phyloP scores from a whole-genome alignment of 92 coral and sea anemone genomes.

The Phenganax subtilis region DNA sequence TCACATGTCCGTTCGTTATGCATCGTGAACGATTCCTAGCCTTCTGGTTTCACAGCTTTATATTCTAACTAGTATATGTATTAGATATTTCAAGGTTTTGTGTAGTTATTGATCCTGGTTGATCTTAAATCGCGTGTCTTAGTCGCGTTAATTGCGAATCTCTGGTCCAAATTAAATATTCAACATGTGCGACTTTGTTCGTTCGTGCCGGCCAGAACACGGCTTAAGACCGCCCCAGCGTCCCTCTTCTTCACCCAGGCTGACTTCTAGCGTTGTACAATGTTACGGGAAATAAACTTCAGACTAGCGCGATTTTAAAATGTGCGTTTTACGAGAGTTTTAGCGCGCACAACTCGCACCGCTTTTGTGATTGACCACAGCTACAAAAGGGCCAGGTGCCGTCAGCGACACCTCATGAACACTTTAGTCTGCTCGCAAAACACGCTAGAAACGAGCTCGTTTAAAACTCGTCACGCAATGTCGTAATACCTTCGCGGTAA shows the following conservation, averaged over 20 bases:
- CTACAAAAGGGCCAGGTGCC: conserved; percentile 45
- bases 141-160: conserved; percentile 31
- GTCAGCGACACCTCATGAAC: conserved; percentile 19
- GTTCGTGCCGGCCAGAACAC: conserved; percentile 35
- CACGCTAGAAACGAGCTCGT: conserved; percentile 9
- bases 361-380: conserved; percentile 43
- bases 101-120: neutral
- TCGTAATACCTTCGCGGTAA: neutral
- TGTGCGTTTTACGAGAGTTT: conserved; percentile 7
- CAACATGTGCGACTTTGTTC: conserved; percentile 43
- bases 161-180: conserved; percentile 44
- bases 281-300: neutral
- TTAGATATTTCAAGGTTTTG: neutral
- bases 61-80: neutral
- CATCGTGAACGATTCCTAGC: neutral
- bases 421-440: conserved; percentile 25
- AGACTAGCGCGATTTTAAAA: neutral
- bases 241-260: neutral
- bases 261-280: neutral
- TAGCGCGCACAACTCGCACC: conserved; percentile 15
- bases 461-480: neutral
- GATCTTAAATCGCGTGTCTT: conserved; percentile 36
- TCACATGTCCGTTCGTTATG: conserved; percentile 34
- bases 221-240: conserved; percentile 5
- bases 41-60: neutral